Evolutionary conservation across 2,888 invertebrate genomes (phyloP), one percentile per base, ranked within the genome.

Genomic region (Creontiades dilutus): DNA sequence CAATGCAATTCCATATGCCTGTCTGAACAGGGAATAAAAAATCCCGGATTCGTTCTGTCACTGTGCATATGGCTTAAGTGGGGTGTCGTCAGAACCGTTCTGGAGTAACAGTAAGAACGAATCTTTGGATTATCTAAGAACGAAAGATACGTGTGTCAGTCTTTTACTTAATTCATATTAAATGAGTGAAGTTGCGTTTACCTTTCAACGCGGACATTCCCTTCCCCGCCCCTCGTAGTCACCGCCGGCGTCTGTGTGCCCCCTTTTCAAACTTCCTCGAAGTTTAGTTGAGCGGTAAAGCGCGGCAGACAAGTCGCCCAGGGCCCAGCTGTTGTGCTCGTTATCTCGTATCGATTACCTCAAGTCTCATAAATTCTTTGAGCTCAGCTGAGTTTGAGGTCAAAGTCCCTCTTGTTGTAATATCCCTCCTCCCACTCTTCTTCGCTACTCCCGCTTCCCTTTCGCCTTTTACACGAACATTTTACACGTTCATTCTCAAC

Each of bases 301-400:
- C 82, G 52, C 52, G 78, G 52, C 82, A 82, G 82, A 48, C 82
- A 82, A 48, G 82, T 78, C 78, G 78, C 78, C 47, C 78, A 47
- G 78, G 82, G 46, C 48, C 48, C 82, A 82, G 82, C 82, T 82
- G 82, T 82, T 82, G 82, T 52, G 82, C 82, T 82, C 82, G 82
- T 82, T 82, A 82, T 82, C 82, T 82, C 82, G 82, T 82, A 82
- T 82, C 82, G 82, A 82, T 82, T 82, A 82, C 82, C 55, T 82
- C 82, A 82, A 82, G 82, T 82, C 82, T 82, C 82, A 82, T 82
- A 82, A 82, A 82, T 82, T 82, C 82, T 82, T 82, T 82, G 82
- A 82, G 82, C 82, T 82, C 82, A 82, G 82, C 82, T 82, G 82
- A 52, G 52, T 55, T 55, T 55, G 82, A 82, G 82, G 82, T 82